phyloP scores from a whole-genome alignment of 2,797 vertebrate genomes.

The Chromobotia macracanthus region DNA sequence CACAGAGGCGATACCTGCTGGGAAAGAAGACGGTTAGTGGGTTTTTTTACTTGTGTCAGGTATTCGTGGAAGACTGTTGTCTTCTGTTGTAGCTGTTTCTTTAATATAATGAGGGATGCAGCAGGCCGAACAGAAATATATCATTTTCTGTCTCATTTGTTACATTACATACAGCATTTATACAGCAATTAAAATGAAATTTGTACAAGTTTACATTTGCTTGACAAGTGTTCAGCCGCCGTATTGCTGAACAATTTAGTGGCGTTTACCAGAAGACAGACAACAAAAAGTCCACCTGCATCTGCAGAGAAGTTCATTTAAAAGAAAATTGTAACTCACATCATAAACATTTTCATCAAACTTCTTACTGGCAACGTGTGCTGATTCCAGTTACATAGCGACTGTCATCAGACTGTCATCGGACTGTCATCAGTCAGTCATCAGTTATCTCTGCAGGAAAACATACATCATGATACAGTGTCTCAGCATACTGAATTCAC shows the following conservation, averaged over 20 bases:
- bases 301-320: conserved; percentile 16
- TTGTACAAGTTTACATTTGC: too few species aligned
- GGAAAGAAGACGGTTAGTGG: too few species aligned
- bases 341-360: too few species aligned
- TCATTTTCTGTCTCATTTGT: not conserved
- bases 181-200: conserved; percentile 13
- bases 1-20: too few species aligned
- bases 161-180: conserved; percentile 12
- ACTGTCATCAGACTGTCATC: conserved; percentile 88
- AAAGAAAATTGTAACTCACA: too few species aligned
- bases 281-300: conserved; percentile 80
- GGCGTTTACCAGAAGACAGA: conserved; percentile 56
- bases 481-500: not conserved
- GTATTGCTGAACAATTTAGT: conserved; percentile 5
- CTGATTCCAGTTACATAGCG: conserved; percentile 86
- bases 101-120: too few species aligned
- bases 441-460: conserved; percentile 82
- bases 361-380: conserved; percentile 84
- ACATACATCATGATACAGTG: not conserved
- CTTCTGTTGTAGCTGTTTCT: too few species aligned
- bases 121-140: too few species aligned
- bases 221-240: too few species aligned
- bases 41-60: too few species aligned
- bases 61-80: too few species aligned
- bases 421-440: too few species aligned